Base-by-base conservation (phyloP, 2,888 invertebrate species). In the Drosophila colorata region DNA sequence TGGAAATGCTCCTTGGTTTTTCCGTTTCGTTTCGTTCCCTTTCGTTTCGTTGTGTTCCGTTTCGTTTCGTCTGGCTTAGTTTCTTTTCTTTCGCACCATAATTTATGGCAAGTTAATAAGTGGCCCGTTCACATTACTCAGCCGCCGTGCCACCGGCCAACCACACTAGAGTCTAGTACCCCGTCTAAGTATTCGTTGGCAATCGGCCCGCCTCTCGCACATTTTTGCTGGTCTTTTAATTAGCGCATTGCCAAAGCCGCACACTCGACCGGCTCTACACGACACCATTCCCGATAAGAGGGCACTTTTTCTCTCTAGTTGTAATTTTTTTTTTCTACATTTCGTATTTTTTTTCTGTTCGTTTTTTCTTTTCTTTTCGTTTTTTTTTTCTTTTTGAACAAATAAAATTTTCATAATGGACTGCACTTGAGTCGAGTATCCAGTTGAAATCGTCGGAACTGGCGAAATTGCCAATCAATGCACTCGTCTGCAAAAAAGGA, bases 191-290 rank as follows among this genome's bases (percentile, higher is more conserved):
- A 28, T 28, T 28, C 28, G 8, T 8, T 8, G 3, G 28, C 28
- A 8, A 8, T 28, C 28, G 1, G 8, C 28, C 28, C 28, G 8
- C 25, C 8, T 8, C 7, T 14, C 5, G 8, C 8, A 28, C 13
- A 56, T 47, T 61, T 49, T 33, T 18, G 23, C 56, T 58, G 70
- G 68, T 59, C 80, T 80, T 81, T 81, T 81, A 81, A 81, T 81
- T 83, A 81, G 83, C 80, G 71, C 83, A 83, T 69, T 72, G 73
- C 75, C 75, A 72, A 66, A 63, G 49, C 55, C 56, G 63, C 67
- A 60, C 58, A 64, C 74, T 59, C 31, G 35, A 66, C 40, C 49
- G 57, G 25, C 52, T 48, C 48, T 18, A 31, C 44, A 46, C 59
- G 59, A 73, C 57, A 53, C 60, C 56, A 52, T 65, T 33, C 23